Conservation (phyloP, 64 coral and sea anemone species). For the Orbicella faveolata region DNA sequence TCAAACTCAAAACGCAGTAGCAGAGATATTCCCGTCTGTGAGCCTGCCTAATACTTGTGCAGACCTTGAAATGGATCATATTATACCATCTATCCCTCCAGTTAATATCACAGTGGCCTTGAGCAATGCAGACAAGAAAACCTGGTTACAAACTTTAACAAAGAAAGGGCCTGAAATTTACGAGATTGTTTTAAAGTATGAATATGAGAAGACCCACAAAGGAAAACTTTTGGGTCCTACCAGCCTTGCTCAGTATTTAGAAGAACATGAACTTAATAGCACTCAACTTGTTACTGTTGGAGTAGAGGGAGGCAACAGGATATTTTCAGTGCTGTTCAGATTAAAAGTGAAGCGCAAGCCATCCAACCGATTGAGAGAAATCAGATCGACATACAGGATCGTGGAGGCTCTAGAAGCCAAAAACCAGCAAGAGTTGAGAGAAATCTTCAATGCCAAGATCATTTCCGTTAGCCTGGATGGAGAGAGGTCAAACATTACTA, state of each 20-base stretch:
- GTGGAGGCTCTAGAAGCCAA: conserved; percentile 12
- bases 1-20: conserved; percentile 26
- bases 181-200: conserved; percentile 45
- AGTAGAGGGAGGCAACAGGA: neutral
- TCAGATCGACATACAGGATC: conserved; percentile 29
- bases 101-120: conserved; percentile 76
- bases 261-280: neutral
- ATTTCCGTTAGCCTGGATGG: neutral
- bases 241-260: neutral
- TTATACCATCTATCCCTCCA: conserved; percentile 18
- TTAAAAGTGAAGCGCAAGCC: conserved; percentile 58
- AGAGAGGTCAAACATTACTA: neutral
- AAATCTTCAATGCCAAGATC: conserved; percentile 27
- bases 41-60: conserved; percentile 33
- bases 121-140: neutral
- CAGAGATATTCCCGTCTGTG: conserved; percentile 45
- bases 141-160: conserved; percentile 56
- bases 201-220: neutral
- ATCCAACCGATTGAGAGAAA: conserved; percentile 22
- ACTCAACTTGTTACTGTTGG: conserved; percentile 7
- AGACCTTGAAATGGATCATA: neutral
- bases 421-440: neutral
- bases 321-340: conserved; percentile 55
- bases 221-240: neutral
- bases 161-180: conserved; percentile 59